phyloP scores from a whole-genome alignment of 2,888 invertebrate species.

The Tipula vernalis region DNA sequence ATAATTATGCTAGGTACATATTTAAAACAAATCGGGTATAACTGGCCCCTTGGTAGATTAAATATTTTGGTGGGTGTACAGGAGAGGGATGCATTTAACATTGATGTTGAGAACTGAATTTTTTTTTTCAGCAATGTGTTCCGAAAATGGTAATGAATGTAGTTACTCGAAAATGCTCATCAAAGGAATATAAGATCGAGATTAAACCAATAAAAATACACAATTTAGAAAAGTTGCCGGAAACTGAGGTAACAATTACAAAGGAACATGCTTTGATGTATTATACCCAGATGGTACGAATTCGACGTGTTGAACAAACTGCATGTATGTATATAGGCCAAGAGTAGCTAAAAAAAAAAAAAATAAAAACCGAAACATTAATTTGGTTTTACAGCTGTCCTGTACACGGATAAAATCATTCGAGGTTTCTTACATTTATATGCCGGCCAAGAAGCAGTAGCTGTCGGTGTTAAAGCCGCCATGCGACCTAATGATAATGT shows the following conservation, averaged over 20 bases:
- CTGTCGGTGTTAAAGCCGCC: conserved; percentile 46
- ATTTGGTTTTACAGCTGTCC: neutral
- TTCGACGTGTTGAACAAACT: conserved; percentile 60
- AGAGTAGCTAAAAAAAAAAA: too few relatives aligned
- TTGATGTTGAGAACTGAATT: neutral
- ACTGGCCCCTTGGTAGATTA: neutral
- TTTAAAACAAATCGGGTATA: neutral
- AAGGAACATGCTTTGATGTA: conserved; percentile 53
- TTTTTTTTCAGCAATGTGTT: neutral
- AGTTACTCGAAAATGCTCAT: neutral
- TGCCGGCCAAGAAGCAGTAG: conserved; percentile 43
- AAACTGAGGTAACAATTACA: conserved; percentile 42
- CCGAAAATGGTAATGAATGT: neutral
- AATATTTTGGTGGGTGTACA: neutral
- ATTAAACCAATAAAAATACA: conserved; percentile 51
- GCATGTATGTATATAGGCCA: conserved; percentile 37
- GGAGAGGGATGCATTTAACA: neutral
- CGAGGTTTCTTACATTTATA: conserved; percentile 26
- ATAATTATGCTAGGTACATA: neutral
- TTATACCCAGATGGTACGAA: conserved; percentile 45
- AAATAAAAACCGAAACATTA: too few relatives aligned
- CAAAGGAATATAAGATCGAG: neutral
- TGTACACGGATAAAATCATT: conserved; percentile 23
- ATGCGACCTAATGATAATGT: conserved; percentile 44
- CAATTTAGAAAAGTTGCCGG: conserved; percentile 51